phyloP scores from a whole-genome alignment of 2,113 vertebrate species.

The Panurus biarmicus region DNA sequence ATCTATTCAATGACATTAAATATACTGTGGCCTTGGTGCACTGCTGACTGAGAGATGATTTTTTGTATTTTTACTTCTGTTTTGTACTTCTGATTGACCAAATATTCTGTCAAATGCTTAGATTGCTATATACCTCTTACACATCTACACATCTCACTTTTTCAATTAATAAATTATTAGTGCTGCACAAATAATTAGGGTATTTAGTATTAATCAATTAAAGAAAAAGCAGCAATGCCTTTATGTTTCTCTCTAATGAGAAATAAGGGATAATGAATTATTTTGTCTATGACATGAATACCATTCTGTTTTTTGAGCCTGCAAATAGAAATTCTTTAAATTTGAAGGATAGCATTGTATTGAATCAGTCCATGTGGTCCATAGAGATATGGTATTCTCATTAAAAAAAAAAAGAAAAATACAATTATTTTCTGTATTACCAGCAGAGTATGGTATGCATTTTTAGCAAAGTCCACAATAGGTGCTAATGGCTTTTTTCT shows the following conservation, averaged over 20 bases:
- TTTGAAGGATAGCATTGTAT: background rate
- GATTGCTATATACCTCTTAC: background rate
- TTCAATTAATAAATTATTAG: background rate
- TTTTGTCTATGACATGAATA: background rate
- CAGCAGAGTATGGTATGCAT: background rate
- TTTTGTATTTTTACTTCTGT: background rate
- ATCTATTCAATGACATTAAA: background rate
- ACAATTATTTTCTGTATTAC: background rate
- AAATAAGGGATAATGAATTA: background rate
- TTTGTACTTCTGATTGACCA: background rate
- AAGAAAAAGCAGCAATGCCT: background rate
- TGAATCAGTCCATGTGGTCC: background rate
- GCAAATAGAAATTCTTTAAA: background rate
- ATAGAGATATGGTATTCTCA: background rate
- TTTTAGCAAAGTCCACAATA: background rate
- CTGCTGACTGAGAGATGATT: background rate
- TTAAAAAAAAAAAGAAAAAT: background rate
- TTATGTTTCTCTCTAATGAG: background rate
- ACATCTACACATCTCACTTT: background rate
- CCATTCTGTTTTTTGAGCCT: background rate
- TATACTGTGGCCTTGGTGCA: background rate
- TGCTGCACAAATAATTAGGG: background rate
- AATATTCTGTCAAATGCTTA: background rate
- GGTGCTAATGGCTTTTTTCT: background rate
- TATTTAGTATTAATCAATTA: background rate